These are phyloP conservation scores for Pandemis cinnamomeana DNA, from an alignment of 2,888 invertebrate species.

Conservation along the genomic window DNA sequence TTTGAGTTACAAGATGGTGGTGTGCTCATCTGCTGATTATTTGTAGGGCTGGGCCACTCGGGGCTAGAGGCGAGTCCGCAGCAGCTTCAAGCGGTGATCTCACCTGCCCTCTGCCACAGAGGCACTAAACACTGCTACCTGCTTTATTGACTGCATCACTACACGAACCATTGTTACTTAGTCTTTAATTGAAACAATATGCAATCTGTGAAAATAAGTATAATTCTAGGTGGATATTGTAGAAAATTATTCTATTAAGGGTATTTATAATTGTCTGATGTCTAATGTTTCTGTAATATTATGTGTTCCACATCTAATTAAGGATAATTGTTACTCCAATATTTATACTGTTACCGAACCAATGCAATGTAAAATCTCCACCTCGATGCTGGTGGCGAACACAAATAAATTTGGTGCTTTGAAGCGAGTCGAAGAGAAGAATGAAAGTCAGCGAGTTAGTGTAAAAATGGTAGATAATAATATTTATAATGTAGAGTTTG, in stretches of 20 bases:
- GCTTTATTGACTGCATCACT: conserved; percentile 86
- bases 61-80: conserved; percentile 86
- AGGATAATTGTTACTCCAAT: conserved; percentile 84
- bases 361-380: conserved; percentile 85
- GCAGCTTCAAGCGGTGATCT: conserved; percentile 84
- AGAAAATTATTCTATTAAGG: conserved; percentile 82
- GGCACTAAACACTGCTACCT: conserved; percentile 84
- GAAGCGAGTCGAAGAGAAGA: conserved; percentile 82
- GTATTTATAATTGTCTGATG: conserved; percentile 85
- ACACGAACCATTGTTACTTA: conserved; percentile 86
- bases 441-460: conserved; percentile 84
- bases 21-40: conserved; percentile 49
- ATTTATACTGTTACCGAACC: conserved; percentile 86
- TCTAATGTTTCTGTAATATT: conserved; percentile 85
- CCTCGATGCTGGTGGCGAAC: conserved; percentile 85
- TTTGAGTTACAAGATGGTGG: conserved; percentile 31
- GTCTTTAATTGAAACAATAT: conserved; percentile 86
- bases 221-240: conserved; percentile 84
- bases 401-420: conserved; percentile 85
- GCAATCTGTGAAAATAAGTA: conserved; percentile 88
- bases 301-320: conserved; percentile 87
- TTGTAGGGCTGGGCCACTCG: conserved; percentile 87
- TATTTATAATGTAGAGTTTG: conserved; percentile 85
- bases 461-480: conserved; percentile 84
- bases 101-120: conserved; percentile 81